Evolutionary conservation across 2,113 vertebrate species (phyloP), one percentile per base, ranked within the genome.

Genomic region (Proteles cristata): DNA sequence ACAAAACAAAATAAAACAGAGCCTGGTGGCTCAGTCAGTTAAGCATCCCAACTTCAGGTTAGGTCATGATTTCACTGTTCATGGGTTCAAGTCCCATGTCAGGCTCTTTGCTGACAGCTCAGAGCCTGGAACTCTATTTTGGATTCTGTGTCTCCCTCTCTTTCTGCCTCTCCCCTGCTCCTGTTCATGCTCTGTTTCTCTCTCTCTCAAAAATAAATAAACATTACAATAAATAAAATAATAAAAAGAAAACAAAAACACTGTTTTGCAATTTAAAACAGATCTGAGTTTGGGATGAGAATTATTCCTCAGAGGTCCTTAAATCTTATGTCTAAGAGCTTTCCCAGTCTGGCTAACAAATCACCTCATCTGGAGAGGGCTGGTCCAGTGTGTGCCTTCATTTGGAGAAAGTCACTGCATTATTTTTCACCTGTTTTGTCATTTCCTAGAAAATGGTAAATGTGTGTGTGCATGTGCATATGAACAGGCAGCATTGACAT

Each of bases 261-360:
- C 45, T 50, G 25, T n/a, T 93, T 61, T 90, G 53, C 63, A 96
- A 96, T 94, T 81, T 61, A 39, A 94, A 95, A 66, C 61, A 9
- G 14, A 66, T 74, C 26, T 48, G 33, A 68, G 4, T 74, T 50
- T 83, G 39, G 33, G 6, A 25, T 90, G 15, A 68, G 58, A 96
- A 84, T 74, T 19, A 19, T 65, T 21, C n/a, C 31, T 93, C 55
- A 11, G 25, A 85, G n/a, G 86, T 4, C 4, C 11, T 76, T 19
- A 77, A 21, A 1, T 53, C 33, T 88, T 92, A 17, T 11, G 0
- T 88, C 11, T 73, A 76, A 4, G 45, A 33, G 5, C 6, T 84
- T 69, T 85, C n/a, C 45, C 25, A 65, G 35, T 15, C 50, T 93
- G 35, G 19, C 12, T 81, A 65, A 12, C 16, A 4, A 94, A 82